These are phyloP conservation scores for Pyrrhosoma nymphula DNA, from an alignment of 2,888 invertebrate genomes.

Conservation along the genomic window DNA sequence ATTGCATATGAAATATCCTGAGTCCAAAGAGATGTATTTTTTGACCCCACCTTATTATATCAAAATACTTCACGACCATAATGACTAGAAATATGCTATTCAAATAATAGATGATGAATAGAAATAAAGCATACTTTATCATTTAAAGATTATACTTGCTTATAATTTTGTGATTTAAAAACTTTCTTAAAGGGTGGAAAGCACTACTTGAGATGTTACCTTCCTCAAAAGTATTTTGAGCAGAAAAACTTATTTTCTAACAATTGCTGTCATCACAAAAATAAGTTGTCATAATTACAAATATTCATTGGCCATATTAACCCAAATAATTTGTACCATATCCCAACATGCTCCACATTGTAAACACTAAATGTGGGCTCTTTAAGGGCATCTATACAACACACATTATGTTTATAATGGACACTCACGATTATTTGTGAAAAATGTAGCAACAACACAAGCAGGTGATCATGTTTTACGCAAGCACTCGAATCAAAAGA, in stretches of 20 bases:
- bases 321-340: background rate
- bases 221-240: conserved; percentile 16
- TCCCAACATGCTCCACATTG: conserved; percentile 11
- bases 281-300: background rate
- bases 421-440: background rate
- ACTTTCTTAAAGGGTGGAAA: background rate
- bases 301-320: background rate
- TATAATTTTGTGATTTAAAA: background rate
- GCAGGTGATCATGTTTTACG: conserved; percentile 30
- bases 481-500: conserved; percentile 43
- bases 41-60: background rate
- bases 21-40: background rate
- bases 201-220: background rate
- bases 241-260: background rate
- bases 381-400: background rate
- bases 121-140: background rate
- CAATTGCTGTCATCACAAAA: background rate
- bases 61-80: background rate
- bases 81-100: conserved; percentile 35
- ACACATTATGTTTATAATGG: background rate
- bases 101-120: background rate
- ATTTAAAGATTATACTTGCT: background rate
- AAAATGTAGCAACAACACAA: conserved; percentile 26
- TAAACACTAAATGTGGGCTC: background rate
- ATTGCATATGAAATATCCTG: conserved; percentile 30